Evolutionary conservation across 2,113 vertebrate species (phyloP).

Genomic region (Nicator chloris): DNA sequence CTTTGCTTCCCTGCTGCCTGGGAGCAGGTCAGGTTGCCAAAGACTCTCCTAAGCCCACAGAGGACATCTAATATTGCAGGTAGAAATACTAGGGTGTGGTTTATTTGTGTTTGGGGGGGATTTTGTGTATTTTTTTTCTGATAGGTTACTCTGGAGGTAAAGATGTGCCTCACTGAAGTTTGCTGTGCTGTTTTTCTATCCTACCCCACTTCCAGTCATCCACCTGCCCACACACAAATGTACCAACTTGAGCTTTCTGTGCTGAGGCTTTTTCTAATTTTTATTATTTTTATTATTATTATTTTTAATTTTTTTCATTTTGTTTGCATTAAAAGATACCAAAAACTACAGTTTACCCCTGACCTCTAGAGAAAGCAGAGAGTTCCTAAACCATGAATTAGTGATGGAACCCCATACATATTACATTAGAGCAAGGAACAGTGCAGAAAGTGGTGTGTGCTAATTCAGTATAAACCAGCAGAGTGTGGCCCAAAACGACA

Average conservation of each 20-base stretch:
- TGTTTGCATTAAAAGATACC: not conserved
- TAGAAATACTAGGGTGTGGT: not conserved
- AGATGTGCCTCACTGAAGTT: not conserved
- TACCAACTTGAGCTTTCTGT: not conserved
- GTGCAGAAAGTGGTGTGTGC: not conserved
- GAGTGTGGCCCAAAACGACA: not conserved
- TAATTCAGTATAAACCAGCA: not conserved
- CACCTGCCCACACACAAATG: not conserved
- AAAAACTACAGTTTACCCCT: not conserved
- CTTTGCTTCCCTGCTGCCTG: not conserved
- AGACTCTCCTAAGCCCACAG: not conserved
- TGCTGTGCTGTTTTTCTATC: not conserved
- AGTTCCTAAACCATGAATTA: slow-evolving; percentile 9
- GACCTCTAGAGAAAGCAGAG: no score
- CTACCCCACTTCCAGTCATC: not conserved
- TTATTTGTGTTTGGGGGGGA: not conserved
- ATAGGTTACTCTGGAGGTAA: not conserved
- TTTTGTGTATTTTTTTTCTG: not conserved
- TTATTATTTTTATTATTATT: not conserved
- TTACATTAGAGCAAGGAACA: not conserved
- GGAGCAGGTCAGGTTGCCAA: not conserved
- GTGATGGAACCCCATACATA: not conserved
- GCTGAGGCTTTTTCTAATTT: not conserved
- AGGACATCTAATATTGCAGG: not conserved
- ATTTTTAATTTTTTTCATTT: no score